Conservation (phyloP, 2,888 invertebrate species). For the Cerastis rubricosa region DNA sequence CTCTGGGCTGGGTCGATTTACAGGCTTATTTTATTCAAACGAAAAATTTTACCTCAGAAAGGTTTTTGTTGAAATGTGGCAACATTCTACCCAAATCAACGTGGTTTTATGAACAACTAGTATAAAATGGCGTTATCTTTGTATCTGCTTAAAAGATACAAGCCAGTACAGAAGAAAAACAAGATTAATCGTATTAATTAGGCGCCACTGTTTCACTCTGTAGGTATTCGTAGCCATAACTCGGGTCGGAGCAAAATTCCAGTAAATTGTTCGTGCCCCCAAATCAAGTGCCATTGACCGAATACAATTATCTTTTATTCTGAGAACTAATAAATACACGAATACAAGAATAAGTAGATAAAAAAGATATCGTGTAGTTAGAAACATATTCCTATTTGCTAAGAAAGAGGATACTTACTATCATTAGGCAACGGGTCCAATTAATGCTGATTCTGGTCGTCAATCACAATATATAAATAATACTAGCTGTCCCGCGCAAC, state of each 20-base stretch:
- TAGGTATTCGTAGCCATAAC: conserved; percentile 65
- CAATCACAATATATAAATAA: too few species aligned
- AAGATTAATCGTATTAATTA: conserved; percentile 74
- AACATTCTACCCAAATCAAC: conserved; percentile 7
- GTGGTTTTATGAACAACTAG: conserved; percentile 24
- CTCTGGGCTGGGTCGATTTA: not conserved
- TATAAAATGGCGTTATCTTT: conserved; percentile 15
- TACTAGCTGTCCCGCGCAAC: too few species aligned
- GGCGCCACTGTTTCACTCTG: conserved; percentile 64
- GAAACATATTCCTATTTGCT: not conserved
- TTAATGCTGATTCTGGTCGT: not conserved
- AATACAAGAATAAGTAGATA: conserved; percentile 20
- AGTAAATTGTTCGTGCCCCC: conserved; percentile 44
- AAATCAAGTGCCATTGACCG: conserved; percentile 60
- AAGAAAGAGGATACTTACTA: not conserved
- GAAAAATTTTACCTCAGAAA: conserved; percentile 10
- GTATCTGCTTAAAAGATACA: conserved; percentile 33
- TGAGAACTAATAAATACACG: conserved; percentile 48
- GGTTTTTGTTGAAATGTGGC: conserved; percentile 8
- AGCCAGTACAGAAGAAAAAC: conserved; percentile 59
- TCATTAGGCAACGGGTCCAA: conserved; percentile 24
- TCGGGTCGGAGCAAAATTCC: conserved; percentile 47
- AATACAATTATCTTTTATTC: conserved; percentile 46
- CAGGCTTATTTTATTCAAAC: conserved; percentile 24
- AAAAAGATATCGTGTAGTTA: conserved; percentile 21